Evolutionary conservation across 2,797 vertebrate genomes (phyloP), one percentile per base, ranked within the genome.

Genomic region (Mormyrus hasselquistii): DNA sequence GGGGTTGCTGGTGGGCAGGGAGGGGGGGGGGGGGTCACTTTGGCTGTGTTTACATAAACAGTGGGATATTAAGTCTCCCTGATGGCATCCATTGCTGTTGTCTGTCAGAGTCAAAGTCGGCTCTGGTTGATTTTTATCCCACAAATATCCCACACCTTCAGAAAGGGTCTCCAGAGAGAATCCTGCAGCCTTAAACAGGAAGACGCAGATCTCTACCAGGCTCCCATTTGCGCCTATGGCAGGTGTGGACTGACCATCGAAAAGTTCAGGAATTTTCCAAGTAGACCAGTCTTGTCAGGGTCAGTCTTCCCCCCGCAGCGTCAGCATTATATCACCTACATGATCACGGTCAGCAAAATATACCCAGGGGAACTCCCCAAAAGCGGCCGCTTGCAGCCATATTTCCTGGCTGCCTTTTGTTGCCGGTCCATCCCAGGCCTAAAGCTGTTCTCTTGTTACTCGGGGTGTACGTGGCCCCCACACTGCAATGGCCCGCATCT

Each of bases 31-130:
- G 82, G 55, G 62, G 9, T 65, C 25, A 65, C 52, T 55, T 50
- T 29, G 55, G n/a, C 79, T 57, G 14, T 69, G 82, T 89, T 89
- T 85, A 84, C 88, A 89, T 50, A 89, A 57, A 89, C 88, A 89
- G 44, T 65, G 49, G 9, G 65, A 9, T 89, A 86, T 85, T 52
- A 29, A 34, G 7, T 65, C 53, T 44, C 82, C 47, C 55, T 52
- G 25, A 57, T 22, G 34, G 55, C 8, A 47, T n/a, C 79, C 82
- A 84, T 44, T 3, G 79, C 55, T 57, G 22, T 19, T 14, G 73
- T 76, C n/a, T 88, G 8, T 76, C 65, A 76, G n/a, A 88, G 52
- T 44, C 16, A 47, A 34, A 55, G 73, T 69, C 57, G 25, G 14
- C 16, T 41, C 8, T 1, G 41, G 76, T 41, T 8, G 55, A 65